Evolutionary conservation across 2,797 vertebrate genomes (phyloP).

Genomic region (Sandelia bainsii): DNA sequence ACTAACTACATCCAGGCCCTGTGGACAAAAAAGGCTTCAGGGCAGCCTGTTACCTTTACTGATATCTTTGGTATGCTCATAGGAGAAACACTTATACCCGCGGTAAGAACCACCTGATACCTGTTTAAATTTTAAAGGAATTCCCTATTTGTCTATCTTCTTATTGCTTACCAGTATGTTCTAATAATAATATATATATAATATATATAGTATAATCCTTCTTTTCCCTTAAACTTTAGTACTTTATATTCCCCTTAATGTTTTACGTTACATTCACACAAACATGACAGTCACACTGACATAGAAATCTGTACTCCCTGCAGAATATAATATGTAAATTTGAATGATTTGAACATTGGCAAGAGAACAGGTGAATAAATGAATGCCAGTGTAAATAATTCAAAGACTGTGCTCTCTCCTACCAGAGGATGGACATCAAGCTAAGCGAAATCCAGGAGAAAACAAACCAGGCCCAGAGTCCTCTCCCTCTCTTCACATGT

Average conservation of each 20-base stretch:
- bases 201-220: too few relatives aligned
- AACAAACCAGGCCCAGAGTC: conserved; percentile 87
- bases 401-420: conserved; percentile 12
- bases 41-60: conserved; percentile 98
- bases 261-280: conserved; percentile 1
- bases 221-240: too few relatives aligned
- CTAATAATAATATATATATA: too few relatives aligned
- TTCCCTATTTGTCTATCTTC: not conserved
- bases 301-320: not conserved
- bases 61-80: conserved; percentile 99
- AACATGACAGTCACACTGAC: not conserved
- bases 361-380: not conserved
- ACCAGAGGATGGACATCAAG: conserved; percentile 93
- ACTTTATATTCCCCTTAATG: not conserved
- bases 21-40: conserved; percentile 94
- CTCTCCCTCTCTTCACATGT: conserved; percentile 96
- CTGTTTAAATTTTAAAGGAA: conserved; percentile 2
- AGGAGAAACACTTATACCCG: conserved; percentile 94
- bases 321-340: not conserved
- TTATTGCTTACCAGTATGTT: not conserved
- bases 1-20: conserved; percentile 94
- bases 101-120: conserved; percentile 82
- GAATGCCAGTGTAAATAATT: not conserved
- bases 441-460: conserved; percentile 92
- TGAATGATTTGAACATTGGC: not conserved